Percentiles rank a stretch among this genome's conserved stretches.
Evolutionary conservation across 2,888 invertebrate genomes (phyloP).

Genomic region (Esperia sulphurella): DNA sequence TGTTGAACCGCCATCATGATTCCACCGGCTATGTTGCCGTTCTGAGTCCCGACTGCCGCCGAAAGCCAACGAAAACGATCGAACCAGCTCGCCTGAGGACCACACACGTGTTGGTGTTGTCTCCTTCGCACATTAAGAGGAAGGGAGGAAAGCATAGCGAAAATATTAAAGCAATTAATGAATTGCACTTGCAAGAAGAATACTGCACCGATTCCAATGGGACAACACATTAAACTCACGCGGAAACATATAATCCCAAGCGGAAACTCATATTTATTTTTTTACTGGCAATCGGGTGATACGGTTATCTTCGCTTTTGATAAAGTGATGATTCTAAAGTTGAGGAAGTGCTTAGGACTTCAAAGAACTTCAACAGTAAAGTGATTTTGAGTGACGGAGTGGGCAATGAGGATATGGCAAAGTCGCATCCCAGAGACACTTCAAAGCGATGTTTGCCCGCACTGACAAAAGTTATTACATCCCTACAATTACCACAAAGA

Average conservation of each 20-base stretch:
- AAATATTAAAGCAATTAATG: slow-evolving; percentile 73
- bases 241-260: background rate
- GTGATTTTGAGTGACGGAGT: background rate
- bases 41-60: slow-evolving; percentile 56
- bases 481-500: slow-evolving; percentile 58
- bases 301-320: background rate
- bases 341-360: background rate
- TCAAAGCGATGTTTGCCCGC: slow-evolving; percentile 40
- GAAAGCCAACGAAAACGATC: slow-evolving; percentile 52
- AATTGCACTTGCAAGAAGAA: slow-evolving; percentile 25
- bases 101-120: slow-evolving; percentile 66
- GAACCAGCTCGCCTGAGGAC: slow-evolving; percentile 55
- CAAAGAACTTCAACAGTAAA: background rate
- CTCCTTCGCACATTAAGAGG: slow-evolving; percentile 50
- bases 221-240: background rate
- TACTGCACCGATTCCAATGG: slow-evolving; percentile 14
- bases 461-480: slow-evolving; percentile 48
- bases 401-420: background rate
- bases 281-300: background rate
- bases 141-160: slow-evolving; percentile 36
- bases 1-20: slow-evolving; percentile 77
- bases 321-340: background rate
- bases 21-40: slow-evolving; percentile 72
- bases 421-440: slow-evolving; percentile 16
- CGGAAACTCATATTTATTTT: background rate